phyloP scores from a whole-genome alignment of 1,140 invertebrate species.

The Drusus annulatus region DNA sequence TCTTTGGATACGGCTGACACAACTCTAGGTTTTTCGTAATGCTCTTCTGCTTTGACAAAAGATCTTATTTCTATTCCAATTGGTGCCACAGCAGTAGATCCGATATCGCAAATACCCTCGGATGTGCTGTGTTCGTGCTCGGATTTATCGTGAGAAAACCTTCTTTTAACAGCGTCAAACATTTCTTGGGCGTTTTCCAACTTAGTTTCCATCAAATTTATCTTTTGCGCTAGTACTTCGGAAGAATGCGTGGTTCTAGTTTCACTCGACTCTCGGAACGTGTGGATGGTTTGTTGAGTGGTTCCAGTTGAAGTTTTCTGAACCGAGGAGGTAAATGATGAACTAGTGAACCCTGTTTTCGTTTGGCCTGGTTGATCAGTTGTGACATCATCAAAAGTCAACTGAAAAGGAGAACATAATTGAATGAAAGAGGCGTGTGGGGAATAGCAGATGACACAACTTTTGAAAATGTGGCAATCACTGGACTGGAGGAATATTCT shows the following conservation, averaged over 20 bases:
- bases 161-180: slow-evolving; percentile 23
- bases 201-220: slow-evolving; percentile 6
- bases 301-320: slow-evolving; percentile 37
- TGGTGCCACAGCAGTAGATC: slow-evolving; percentile 43
- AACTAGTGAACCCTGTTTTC: slow-evolving; percentile 18
- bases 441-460: too few relatives aligned
- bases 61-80: slow-evolving; percentile 47
- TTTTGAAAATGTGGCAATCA: too few relatives aligned
- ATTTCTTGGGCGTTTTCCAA: slow-evolving; percentile 33
- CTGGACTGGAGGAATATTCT: neutral
- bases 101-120: slow-evolving; percentile 46
- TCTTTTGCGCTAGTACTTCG: neutral
- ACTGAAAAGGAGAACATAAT: neutral
- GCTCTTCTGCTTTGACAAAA: slow-evolving; percentile 3
- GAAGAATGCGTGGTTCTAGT: neutral
- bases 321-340: slow-evolving; percentile 7
- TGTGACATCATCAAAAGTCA: slow-evolving; percentile 21
- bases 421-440: neutral
- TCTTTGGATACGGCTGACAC: neutral
- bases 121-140: slow-evolving; percentile 45
- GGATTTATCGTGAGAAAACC: slow-evolving; percentile 22
- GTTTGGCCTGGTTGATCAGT: neutral
- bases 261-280: neutral
- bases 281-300: neutral
- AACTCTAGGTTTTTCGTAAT: neutral